phyloP scores from a whole-genome alignment of 2,888 invertebrate species.

The Pyrochroa serraticornis region DNA sequence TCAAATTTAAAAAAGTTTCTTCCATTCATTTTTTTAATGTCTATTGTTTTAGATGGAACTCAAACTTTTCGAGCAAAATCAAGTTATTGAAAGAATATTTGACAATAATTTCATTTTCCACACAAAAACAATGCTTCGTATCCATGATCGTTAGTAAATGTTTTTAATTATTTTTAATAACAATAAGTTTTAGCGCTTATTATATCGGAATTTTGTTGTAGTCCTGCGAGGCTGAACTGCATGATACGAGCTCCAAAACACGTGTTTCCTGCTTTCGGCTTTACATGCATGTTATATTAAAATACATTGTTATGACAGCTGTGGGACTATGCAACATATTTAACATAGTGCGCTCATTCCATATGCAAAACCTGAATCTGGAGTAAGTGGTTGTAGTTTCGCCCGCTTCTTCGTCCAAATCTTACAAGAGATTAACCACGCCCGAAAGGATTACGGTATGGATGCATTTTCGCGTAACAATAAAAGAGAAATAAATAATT shows the following conservation, averaged over 20 bases:
- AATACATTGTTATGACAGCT: conserved; percentile 55
- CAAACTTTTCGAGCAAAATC: too few relatives aligned
- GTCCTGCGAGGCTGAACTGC: conserved; percentile 39
- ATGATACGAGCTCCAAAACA: conserved; percentile 39
- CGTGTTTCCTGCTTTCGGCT: conserved; percentile 47
- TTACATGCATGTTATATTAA: conserved; percentile 52
- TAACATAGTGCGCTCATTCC: conserved; percentile 47
- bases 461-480: too few relatives aligned
- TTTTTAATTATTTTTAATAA: conserved; percentile 13
- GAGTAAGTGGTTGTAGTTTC: conserved; percentile 17
- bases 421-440: conserved; percentile 8
- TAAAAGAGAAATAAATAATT: not conserved
- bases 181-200: conserved; percentile 41
- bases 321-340: conserved; percentile 51
- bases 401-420: conserved; percentile 14
- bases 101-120: too few relatives aligned
- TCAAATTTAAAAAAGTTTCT: too few relatives aligned
- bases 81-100: too few relatives aligned
- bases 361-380: conserved; percentile 43
- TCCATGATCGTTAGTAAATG: too few relatives aligned
- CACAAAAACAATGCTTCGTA: too few relatives aligned
- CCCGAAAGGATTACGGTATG: not conserved
- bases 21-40: too few relatives aligned
- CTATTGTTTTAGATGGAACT: too few relatives aligned
- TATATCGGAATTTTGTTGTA: conserved; percentile 44